Conservation (phyloP, 2,797 vertebrate species). For the Myotis pilosus region DNA sequence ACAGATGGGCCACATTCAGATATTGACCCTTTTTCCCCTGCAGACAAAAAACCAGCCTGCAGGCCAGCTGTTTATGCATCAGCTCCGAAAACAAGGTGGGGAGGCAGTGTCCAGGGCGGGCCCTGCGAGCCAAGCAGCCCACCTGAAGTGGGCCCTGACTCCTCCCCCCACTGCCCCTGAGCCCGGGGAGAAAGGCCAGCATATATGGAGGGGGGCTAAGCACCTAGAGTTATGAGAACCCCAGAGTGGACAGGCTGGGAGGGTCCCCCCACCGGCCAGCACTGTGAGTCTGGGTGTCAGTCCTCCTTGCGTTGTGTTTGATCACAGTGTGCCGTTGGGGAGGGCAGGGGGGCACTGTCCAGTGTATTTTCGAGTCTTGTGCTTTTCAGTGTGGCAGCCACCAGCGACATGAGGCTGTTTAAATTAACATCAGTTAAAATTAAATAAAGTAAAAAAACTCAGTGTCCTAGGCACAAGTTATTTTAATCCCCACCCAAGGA, state of each 20-base stretch:
- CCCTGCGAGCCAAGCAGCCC: not conserved
- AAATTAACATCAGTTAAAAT: conserved; percentile 42
- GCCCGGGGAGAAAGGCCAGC: not conserved
- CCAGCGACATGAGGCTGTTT: not conserved
- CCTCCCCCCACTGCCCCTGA: not conserved
- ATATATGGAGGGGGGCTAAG: not conserved
- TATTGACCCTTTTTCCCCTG: not conserved
- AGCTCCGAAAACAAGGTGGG: not conserved
- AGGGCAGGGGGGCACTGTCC: not conserved
- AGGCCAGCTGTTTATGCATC: not conserved
- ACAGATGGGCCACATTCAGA: not conserved
- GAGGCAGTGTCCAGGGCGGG: not conserved
- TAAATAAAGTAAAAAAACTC: conserved; percentile 7
- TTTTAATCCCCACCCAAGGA: not conserved
- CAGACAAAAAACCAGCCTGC: not conserved
- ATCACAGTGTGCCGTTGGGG: not conserved
- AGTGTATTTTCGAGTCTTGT: not conserved
- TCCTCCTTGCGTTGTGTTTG: not conserved
- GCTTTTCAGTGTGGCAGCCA: not conserved
- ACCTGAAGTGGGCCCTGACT: not conserved
- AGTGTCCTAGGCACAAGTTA: not conserved
- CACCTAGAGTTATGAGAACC: not conserved
- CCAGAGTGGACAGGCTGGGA: not conserved
- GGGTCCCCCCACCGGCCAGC: not conserved
- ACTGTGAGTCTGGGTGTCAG: not conserved